Base-by-base conservation (phyloP, 2,797 vertebrate genomes). In the Megalops cyprinoides region DNA sequence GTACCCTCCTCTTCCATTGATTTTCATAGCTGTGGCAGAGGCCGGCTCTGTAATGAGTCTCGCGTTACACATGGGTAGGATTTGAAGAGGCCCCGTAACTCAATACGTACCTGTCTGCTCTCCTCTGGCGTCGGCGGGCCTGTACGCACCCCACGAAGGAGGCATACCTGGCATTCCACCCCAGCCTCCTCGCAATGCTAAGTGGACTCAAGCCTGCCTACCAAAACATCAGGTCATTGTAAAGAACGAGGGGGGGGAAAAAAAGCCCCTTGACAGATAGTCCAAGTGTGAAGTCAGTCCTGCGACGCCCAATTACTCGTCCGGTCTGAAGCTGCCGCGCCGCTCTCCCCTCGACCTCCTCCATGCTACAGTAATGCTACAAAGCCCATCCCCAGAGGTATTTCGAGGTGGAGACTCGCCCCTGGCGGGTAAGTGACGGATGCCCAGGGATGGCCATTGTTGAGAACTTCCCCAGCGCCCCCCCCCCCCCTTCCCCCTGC, bases 151-250 rank as follows among this genome's bases (percentile, higher is more conserved):
- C 88, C 87, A 91, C 93, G 93, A 89, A 87, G 91, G 90, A 94
- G 92, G 93, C 95, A 96, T 96, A 96, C 94, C 94, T 95, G 93
- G 91, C 93, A 97, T 96, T 96, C 95, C 95, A 42, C 93, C 87
- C 94, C 95, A 0, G 93, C 94, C 91, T 94, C 91, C 91, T 94
- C 82, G 86, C 93, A 60, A 94, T 91, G 89, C 89, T 93, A 94
- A 95, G 93, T 93, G 93, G 92, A 91, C 92, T 92, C 91, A 89
- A 93, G 93, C 90, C 92, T 85, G 91, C 87, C 93, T 94, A 93
- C 91, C 92, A 93, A 95, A 96, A 94, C 94, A 96, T 93, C 88
- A 84, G 87, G 87, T 90, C 89, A 92, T 94, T 94, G 91, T 95
- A 93, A 90, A 87, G 90, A 91, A 92, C 89, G 86, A 90, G 89